phyloP scores from a whole-genome alignment of 1,140 invertebrate genomes.

The Globodera rostochiensis region DNA sequence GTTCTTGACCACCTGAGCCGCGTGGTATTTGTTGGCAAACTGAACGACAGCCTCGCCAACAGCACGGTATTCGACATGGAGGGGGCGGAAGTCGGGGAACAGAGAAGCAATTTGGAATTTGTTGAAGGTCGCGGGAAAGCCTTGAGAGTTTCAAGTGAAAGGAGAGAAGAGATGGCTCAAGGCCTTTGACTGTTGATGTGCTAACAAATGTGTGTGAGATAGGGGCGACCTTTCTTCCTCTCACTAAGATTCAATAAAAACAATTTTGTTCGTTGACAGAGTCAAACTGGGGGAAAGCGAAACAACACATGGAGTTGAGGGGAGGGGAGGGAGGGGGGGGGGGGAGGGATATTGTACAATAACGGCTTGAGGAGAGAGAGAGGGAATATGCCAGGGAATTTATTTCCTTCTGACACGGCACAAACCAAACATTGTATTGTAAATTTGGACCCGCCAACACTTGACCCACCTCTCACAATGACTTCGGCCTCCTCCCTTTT shows the following conservation, averaged over 20 bases:
- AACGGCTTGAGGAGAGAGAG: too few relatives aligned
- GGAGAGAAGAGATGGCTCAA: neutral
- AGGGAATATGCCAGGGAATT: too few relatives aligned
- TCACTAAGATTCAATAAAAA: too few relatives aligned
- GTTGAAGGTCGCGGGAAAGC: constrained; percentile 21
- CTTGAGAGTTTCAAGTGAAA: neutral
- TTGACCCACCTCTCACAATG: neutral
- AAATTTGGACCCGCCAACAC: too few relatives aligned
- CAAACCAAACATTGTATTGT: too few relatives aligned
- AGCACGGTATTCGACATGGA: constrained; percentile 15
- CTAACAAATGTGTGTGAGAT: too few relatives aligned
- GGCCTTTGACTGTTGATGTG: too few relatives aligned
- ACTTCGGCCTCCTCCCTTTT: neutral
- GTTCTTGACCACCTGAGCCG: constrained; percentile 22
- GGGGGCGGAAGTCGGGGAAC: constrained; percentile 33
- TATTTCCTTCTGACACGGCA: too few relatives aligned
- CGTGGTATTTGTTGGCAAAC: constrained; percentile 38
- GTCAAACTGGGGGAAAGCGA: neutral
- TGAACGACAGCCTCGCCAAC: constrained; percentile 14
- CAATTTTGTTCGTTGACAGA: too few relatives aligned
- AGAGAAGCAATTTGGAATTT: constrained; percentile 34
- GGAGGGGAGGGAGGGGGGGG: too few relatives aligned
- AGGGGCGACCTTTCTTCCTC: too few relatives aligned
- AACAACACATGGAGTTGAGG: neutral
- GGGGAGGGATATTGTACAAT: too few relatives aligned